phyloP scores from a whole-genome alignment of 2,888 invertebrate genomes.

The Caradrina clavipalpis region DNA sequence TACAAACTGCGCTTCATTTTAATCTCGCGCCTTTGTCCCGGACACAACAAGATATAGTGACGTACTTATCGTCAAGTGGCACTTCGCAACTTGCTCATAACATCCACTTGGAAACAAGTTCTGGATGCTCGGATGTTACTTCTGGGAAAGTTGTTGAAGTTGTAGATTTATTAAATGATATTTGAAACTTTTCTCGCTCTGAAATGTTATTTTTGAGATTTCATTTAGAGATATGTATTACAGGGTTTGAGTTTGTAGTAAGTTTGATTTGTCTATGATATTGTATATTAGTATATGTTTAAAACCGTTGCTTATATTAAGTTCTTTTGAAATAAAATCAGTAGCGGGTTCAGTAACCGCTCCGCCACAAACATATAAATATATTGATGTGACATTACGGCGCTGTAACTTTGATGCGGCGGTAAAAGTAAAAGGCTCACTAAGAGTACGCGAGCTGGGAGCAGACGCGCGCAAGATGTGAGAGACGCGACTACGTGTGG shows the following conservation, averaged over 20 bases:
- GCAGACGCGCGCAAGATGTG: constrained; percentile 13
- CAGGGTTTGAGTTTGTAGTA: no score
- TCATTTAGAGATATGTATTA: background rate
- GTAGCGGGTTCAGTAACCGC: background rate
- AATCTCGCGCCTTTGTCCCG: constrained; percentile 38
- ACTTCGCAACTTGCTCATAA: constrained; percentile 12
- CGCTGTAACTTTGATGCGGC: constrained; percentile 16
- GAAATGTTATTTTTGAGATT: constrained; percentile 17
- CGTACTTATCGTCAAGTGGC: constrained; percentile 29
- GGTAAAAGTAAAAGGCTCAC: background rate
- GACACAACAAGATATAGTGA: constrained; percentile 13
- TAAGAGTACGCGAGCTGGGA: background rate
- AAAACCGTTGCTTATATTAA: background rate
- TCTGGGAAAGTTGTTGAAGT: constrained; percentile 17
- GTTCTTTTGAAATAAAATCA: background rate
- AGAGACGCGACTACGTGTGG: constrained; percentile 1
- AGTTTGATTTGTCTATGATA: background rate
- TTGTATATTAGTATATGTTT: no score
- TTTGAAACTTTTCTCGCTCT: constrained; percentile 15
- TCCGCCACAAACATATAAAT: background rate
- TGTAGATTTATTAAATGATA: background rate
- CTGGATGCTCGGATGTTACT: background rate
- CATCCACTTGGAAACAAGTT: background rate
- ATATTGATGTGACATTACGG: constrained; percentile 23
- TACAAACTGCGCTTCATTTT: constrained; percentile 32